Conservation (phyloP, 2,888 invertebrate species). For the Thumatha senex region DNA sequence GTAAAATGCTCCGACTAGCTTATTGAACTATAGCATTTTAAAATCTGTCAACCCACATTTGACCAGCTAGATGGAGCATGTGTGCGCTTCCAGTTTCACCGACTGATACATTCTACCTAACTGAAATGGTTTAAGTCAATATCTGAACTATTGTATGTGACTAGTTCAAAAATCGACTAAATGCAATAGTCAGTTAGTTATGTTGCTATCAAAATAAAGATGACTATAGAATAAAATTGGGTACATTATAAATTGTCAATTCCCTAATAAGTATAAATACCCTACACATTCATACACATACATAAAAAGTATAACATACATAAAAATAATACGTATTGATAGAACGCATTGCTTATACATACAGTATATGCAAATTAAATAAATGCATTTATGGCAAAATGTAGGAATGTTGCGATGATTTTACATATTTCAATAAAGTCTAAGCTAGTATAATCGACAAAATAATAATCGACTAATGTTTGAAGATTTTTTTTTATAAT, state of each 20-base stretch:
- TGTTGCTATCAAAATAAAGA: slow-evolving; percentile 32
- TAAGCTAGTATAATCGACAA: slow-evolving; percentile 14
- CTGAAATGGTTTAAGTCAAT: slow-evolving; percentile 18
- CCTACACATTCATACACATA: slow-evolving; percentile 62
- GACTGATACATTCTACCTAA: slow-evolving; percentile 5
- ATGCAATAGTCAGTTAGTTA: slow-evolving; percentile 8
- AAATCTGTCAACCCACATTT: too few species aligned
- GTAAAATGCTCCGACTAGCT: too few species aligned
- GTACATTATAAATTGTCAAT: slow-evolving; percentile 61
- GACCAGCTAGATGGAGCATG: too few species aligned
- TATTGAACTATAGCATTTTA: too few species aligned
- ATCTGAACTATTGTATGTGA: slow-evolving; percentile 2
- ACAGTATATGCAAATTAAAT: slow-evolving; percentile 52
- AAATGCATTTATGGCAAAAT: slow-evolving; percentile 77
- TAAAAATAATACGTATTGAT: slow-evolving; percentile 39
- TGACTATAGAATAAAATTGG: slow-evolving; percentile 52
- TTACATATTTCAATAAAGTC: slow-evolving; percentile 29
- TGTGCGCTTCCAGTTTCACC: not conserved
- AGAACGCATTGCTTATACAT: slow-evolving; percentile 25
- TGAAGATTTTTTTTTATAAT: not conserved
- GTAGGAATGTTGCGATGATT: slow-evolving; percentile 59
- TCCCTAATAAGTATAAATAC: slow-evolving; percentile 66
- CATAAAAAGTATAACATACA: slow-evolving; percentile 43
- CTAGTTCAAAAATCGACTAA: slow-evolving; percentile 15
- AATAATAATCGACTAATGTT: slow-evolving; percentile 7